Evolutionary conservation across 2,113 vertebrate species (phyloP).

Genomic region (Passer domesticus): DNA sequence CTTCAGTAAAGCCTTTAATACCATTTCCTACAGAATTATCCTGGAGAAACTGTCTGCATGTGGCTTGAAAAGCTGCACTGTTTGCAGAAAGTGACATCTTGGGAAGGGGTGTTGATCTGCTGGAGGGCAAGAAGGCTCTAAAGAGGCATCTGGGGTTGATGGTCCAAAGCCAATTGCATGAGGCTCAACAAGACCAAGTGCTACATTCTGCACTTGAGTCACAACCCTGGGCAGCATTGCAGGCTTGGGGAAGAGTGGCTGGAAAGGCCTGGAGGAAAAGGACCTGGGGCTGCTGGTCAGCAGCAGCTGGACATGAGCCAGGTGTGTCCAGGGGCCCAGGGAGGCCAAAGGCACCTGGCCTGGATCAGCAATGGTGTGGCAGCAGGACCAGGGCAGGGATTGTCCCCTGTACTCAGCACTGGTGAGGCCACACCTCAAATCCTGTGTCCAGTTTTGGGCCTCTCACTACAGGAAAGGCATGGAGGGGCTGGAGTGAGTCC

Average conservation of each 20-base stretch:
- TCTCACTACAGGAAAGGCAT: not conserved
- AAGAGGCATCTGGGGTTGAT: not conserved
- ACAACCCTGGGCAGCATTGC: fast-evolving
- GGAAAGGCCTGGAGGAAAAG: not conserved
- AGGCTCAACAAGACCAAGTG: not conserved
- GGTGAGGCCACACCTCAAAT: not conserved
- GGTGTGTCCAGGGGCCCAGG: not conserved
- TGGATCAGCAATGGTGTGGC: not conserved
- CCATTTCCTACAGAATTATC: not conserved
- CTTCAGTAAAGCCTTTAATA: not conserved
- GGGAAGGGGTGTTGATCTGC: not conserved
- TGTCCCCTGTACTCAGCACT: fast-evolving
- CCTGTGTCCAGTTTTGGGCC: not conserved
- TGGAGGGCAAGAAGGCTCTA: not conserved
- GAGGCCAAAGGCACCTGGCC: not conserved
- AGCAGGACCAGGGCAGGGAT: not conserved
- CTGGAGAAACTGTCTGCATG: not conserved
- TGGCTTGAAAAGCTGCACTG: not conserved
- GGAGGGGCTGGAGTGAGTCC: not conserved
- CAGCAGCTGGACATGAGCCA: not conserved
- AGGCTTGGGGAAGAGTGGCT: not conserved
- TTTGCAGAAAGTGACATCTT: not conserved
- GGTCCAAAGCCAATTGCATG: not conserved
- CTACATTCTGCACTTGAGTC: not conserved
- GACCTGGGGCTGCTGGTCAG: fast-evolving